Percentiles rank a stretch among this genome's conserved stretches.
These are phyloP conservation scores for Babylonia areolata DNA, from an alignment of 1,140 invertebrate genomes.

Conservation along the genomic window DNA sequence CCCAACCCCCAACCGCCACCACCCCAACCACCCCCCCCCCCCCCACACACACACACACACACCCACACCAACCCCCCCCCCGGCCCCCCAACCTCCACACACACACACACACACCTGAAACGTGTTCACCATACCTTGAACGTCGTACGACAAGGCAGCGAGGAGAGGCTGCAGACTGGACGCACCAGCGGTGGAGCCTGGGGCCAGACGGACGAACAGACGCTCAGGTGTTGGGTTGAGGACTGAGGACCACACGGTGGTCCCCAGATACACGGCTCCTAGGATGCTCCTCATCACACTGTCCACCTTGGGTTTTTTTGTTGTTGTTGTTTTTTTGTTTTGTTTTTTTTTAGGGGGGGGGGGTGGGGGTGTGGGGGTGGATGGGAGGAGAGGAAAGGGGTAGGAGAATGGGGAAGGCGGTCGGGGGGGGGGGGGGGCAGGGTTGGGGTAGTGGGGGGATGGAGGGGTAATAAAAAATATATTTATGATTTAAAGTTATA, in stretches of 20 bases:
- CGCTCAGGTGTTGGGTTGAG: background rate
- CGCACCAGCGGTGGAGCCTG: background rate
- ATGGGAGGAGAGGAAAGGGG: too few species aligned
- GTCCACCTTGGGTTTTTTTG: too few species aligned
- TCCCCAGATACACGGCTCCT: background rate
- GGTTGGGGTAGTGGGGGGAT: too few species aligned
- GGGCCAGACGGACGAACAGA: background rate
- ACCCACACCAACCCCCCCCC: too few species aligned
- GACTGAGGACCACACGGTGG: background rate
- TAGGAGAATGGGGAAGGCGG: too few species aligned
- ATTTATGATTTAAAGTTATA: background rate
- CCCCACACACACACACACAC: background rate
- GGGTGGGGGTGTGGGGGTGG: too few species aligned
- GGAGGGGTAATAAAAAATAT: background rate
- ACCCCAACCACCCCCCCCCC: too few species aligned
- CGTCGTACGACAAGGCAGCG: background rate
- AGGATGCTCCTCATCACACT: background rate
- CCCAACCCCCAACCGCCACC: too few species aligned
- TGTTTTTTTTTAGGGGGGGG: too few species aligned
- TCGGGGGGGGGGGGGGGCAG: too few species aligned
- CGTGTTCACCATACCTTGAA: slow-evolving; percentile 4
- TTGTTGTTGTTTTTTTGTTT: too few species aligned
- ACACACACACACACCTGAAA: slow-evolving; percentile 4
- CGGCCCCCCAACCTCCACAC: too few species aligned
- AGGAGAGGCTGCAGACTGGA: background rate